phyloP scores from a whole-genome alignment of 2,888 invertebrate genomes.

The Papilio elwesi region DNA sequence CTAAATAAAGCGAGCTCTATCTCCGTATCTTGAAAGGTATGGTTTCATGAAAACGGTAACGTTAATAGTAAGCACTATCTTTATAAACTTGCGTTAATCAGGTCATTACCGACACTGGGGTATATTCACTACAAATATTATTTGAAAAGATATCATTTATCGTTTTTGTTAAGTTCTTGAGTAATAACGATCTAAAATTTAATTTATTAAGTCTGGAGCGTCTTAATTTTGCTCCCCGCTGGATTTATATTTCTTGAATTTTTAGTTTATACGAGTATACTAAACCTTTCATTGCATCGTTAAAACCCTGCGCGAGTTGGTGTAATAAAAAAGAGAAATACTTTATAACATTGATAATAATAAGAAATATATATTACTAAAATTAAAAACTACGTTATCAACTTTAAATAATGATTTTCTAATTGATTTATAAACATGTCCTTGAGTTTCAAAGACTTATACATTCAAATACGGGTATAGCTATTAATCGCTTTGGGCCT shows the following conservation, averaged over 20 bases:
- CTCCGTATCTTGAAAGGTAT: background rate
- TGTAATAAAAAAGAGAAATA: background rate
- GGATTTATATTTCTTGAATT: background rate
- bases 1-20: background rate
- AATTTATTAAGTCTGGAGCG: background rate
- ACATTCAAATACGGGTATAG: slow-evolving; percentile 2
- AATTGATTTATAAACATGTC: background rate
- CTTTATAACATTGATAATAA: background rate
- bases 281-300: background rate
- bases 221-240: background rate
- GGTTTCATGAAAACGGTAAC: slow-evolving; percentile 4
- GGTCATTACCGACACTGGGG: background rate
- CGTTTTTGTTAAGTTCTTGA: background rate
- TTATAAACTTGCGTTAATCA: slow-evolving; percentile 2
- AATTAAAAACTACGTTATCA: background rate
- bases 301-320: background rate
- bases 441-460: background rate
- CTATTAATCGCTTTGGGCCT: background rate
- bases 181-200: background rate
- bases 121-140: background rate
- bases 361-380: too few species aligned
- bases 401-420: background rate
- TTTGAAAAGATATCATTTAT: background rate
- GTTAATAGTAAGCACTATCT: slow-evolving; percentile 8
- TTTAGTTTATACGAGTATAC: background rate